Percentiles rank a stretch among this genome's conserved stretches.
These are phyloP conservation scores for Meteorus sp. DNA, from an alignment of 1,140 invertebrate species.

Conservation along the genomic window DNA sequence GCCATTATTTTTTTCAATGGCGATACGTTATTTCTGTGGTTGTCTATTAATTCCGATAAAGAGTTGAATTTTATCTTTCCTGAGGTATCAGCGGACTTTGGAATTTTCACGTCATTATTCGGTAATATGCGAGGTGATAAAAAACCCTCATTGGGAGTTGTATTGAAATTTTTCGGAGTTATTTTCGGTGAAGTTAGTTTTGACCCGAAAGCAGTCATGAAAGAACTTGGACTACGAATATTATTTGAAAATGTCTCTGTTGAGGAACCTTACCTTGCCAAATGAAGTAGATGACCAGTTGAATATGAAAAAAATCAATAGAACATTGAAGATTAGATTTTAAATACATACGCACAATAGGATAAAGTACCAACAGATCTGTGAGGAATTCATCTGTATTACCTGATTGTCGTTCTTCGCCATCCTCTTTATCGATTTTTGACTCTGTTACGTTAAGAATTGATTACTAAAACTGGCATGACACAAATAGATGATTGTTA, in stretches of 20 bases:
- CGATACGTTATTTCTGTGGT: slow-evolving; percentile 22
- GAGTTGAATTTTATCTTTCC: slow-evolving; percentile 15
- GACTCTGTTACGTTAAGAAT: slow-evolving; percentile 27
- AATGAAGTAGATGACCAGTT: slow-evolving; percentile 51
- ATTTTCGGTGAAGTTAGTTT: not conserved
- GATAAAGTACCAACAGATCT: too few relatives aligned
- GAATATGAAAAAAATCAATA: slow-evolving; percentile 50
- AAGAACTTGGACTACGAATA: not conserved
- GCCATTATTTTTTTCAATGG: slow-evolving; percentile 1
- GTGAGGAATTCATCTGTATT: slow-evolving; percentile 16
- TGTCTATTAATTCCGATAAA: slow-evolving; percentile 26
- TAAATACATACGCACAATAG: too few relatives aligned
- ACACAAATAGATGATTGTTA: not conserved
- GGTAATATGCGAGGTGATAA: slow-evolving; percentile 22
- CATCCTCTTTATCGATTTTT: slow-evolving; percentile 23
- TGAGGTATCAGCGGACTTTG: not conserved
- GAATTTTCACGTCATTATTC: slow-evolving; percentile 1
- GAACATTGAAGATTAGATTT: not conserved
- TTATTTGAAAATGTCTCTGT: not conserved
- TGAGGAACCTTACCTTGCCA: slow-evolving; percentile 62
- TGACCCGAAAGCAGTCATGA: too few relatives aligned
- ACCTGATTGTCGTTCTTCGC: slow-evolving; percentile 40
- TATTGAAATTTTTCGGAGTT: not conserved
- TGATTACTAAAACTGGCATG: not conserved
- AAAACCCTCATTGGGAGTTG: not conserved